Base-by-base conservation (phyloP, 2,888 invertebrate species). In the Microplitis manilae region DNA sequence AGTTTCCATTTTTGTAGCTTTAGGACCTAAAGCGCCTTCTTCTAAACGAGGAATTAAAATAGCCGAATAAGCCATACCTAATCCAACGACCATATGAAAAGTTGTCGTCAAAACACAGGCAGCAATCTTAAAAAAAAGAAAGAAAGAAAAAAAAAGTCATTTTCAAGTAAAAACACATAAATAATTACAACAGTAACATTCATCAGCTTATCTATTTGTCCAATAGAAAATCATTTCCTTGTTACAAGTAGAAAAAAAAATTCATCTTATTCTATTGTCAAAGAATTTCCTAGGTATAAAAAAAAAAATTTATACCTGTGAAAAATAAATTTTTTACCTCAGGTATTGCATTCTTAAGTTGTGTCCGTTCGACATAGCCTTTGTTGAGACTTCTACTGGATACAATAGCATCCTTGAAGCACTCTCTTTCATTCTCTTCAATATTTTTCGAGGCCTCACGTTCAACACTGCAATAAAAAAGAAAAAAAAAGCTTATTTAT, bases 61-160 rank as follows among this genome's bases (percentile, higher is more conserved):
- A 1, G 92, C 92, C 2, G 92, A 92, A 85, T 91, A 93, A 2
- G 92, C 92, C 84, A 93, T 90, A 38, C 92, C 90, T 17, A 93
- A 90, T 5, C 93, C 93, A 30, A 93, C 92, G n/a, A 91, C 92
- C 80, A 93, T 90, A 84, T 93, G 93, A 85, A 92, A 93, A 38
- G 92, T 91, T 2, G 92, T 92, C 2, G 92, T 91, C 67, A 92
- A 90, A 69, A 92, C 87, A 80, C 92, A 91, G 17, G 92, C 92
- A 39, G 90, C 83, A 68, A 93, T 91, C 93, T 93, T n/a, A n/a
- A 0, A 59, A 59, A 60, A 30, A 59, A n/a, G n/a, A n/a, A n/a
- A n/a, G n/a, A n/a, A n/a, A n/a, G n/a, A n/a, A 30, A 40, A 62
- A 62, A 62, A 62, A 65, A 9, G 20, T 30, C 8, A 8, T 30